phyloP scores from a whole-genome alignment of 1,140 invertebrate genomes.

The Catajapyx aquilonaris region DNA sequence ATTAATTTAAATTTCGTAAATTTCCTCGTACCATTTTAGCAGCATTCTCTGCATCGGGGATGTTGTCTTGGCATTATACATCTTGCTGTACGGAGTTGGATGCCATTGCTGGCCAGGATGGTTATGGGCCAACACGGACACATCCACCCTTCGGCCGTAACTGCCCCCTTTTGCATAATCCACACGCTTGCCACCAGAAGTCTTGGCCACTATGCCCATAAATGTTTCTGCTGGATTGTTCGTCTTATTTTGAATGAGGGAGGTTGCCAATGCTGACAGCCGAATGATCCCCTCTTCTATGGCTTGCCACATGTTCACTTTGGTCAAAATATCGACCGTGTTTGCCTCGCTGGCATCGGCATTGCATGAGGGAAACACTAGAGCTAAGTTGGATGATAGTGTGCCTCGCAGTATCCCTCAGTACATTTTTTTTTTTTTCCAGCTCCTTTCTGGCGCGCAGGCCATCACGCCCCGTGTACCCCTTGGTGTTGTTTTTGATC shows the following conservation, averaged over 20 bases:
- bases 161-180: neutral
- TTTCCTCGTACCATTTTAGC: too few species aligned
- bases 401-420: too few species aligned
- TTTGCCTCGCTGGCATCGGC: neutral
- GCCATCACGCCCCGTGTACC: neutral
- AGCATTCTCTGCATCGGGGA: too few species aligned
- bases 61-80: too few species aligned
- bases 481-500: neutral
- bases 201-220: slow-evolving; percentile 1
- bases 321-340: neutral
- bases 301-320: neutral
- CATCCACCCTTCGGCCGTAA: neutral
- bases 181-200: neutral
- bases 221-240: slow-evolving; percentile 6
- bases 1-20: too few species aligned
- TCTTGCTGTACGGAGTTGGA: too few species aligned
- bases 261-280: neutral
- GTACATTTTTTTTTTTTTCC: too few species aligned
- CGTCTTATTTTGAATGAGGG: slow-evolving; percentile 4
- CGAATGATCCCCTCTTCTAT: neutral
- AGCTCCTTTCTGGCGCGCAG: neutral
- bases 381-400: too few species aligned
- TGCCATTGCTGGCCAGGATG: neutral
- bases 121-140: too few species aligned
- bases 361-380: neutral